Base-by-base conservation (phyloP, 2,888 invertebrate species). In the Pseudococcus viburni region DNA sequence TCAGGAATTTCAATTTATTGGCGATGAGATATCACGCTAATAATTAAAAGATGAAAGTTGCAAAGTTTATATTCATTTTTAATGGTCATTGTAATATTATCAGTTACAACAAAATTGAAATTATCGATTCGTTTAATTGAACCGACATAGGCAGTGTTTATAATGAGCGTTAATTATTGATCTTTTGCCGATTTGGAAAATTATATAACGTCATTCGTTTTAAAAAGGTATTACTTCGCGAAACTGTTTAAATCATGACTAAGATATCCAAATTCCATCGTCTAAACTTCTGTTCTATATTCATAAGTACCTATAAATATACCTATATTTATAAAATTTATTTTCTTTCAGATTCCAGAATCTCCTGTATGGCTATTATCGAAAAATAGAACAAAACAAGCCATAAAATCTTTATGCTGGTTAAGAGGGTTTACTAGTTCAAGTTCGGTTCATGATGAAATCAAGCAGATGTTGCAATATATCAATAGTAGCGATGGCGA, bases 311-410 rank as follows among this genome's bases (percentile, higher is more conserved):
- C 26, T 33, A 3, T 2, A 2, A 3, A 5, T 42, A 9, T 42
- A 42, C 5, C 42, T 15, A 12, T 51, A 12, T 17, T 19, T 64
- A 19, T 17, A 19, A 19, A 33, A 33, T 33, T 33, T 33, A 19
- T 68, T 68, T 68, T 22, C 4, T 68, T 85, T 22, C n/a, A 85
- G 85, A 85, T 85, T 33, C 85, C 85, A 39, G 85, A 85, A 85
- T 85, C 85, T 39, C 85, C 85, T 4, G n/a, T 85, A 6, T 85
- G 85, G 85, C n/a, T 85, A 22, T 39, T 85, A 51, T 85, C 85
- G 5, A 59, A 85, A 85, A 51, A 85, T 33, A 19, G 33, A 33
- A 85, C 85, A 1, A 85, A 3, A 17, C 22, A 85, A 85, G 85
- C 85, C 9, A 85, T 51, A 26, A 85, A 59, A 59, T 51, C 85